Base-by-base conservation (phyloP, 1,140 invertebrate genomes). In the Asobara japonica region DNA sequence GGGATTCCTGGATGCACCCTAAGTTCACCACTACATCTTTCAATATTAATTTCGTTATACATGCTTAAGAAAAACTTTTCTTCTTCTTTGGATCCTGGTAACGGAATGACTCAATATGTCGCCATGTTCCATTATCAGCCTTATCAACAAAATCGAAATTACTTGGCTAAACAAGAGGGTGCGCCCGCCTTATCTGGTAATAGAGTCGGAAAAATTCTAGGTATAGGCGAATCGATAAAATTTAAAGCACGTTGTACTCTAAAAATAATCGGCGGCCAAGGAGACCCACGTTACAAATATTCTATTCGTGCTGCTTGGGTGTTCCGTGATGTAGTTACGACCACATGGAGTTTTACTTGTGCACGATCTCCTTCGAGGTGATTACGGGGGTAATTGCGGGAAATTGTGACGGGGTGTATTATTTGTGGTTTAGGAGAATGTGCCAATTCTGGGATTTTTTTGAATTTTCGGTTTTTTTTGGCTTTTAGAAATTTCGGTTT, bases 201-300 rank as follows among this genome's bases (percentile, higher is more conserved):
- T 8, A 62, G 30, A 33, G 29, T 0, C 31, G 20, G 29, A 56
- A 56, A 56, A 56, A 56, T 56, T 3, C 7, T 25, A 20, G 51
- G 6, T 56, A 56, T 36, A 61, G 18, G 27, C 48, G 29, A 70
- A 70, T 70, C 68, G 60, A 70, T 70, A 70, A 22, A n/a, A 22
- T 22, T 22, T 22, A 36, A 16, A 30, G 29, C 51, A 25, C 20
- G 51, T 27, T 56, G 13, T 48, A 60, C 48, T 69, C 68, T 70
- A 70, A 70, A 70, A 70, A 70, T 70, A 70, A 70, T 70, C 68
- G 18, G 22, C 51, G 27, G 51, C 33, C 60, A 70, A 70, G 51
- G 68, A 62, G 66, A 69, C 30, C 10, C 20, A 11, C 33, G 18
- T 29, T 69, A 1, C 20, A 69, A 8, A 18, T 33, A 20, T 6